A percentile compares a stretch with the other conserved stretches of the same genome.
These are phyloP conservation scores for Erythrocercus mccallii DNA, from an alignment of 2,113 vertebrate genomes.

Conservation along the genomic window DNA sequence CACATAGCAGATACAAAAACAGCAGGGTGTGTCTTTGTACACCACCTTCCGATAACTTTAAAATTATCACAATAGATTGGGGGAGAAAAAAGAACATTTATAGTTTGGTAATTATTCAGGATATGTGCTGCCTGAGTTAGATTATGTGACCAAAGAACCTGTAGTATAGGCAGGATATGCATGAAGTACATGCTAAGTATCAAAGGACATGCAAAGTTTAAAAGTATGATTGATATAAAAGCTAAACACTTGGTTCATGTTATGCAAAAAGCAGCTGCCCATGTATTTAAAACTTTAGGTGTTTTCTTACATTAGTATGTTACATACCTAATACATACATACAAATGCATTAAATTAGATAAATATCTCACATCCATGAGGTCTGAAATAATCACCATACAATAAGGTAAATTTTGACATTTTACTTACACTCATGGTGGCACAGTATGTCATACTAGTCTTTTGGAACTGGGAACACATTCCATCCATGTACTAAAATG, in stretches of 20 bases:
- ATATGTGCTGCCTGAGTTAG: neutral
- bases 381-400: neutral
- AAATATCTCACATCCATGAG: neutral
- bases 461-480: neutral
- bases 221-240: neutral
- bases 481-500: neutral
- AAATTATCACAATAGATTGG: neutral
- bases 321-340: neutral
- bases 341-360: neutral
- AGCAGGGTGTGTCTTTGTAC: slow-evolving; percentile 78
- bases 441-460: neutral
- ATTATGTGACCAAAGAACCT: neutral
- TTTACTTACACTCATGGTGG: neutral
- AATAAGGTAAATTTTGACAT: neutral
- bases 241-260: neutral
- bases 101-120: neutral
- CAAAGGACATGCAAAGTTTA: neutral
- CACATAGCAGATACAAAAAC: slow-evolving; percentile 89
- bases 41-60: neutral
- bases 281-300: neutral
- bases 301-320: neutral
- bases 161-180: neutral
- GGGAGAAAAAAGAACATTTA: neutral
- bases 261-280: neutral
- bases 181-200: neutral